Conservation (phyloP, 2,797 vertebrate genomes). For the Lateolabrax maculatus region DNA sequence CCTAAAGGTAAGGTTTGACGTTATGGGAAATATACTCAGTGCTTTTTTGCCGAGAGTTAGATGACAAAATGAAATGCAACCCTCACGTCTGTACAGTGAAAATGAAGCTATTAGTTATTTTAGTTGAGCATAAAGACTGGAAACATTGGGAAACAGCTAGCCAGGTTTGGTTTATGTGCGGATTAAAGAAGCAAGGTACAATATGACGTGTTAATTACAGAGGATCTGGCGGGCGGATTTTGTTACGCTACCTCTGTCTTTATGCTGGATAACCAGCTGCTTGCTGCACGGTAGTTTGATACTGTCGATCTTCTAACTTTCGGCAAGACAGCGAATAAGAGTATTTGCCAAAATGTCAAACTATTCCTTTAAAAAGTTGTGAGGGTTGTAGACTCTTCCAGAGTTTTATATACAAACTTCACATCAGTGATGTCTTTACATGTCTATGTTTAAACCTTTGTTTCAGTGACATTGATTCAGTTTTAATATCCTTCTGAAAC, state of each 20-base stretch:
- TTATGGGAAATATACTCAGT: background rate
- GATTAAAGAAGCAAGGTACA: background rate
- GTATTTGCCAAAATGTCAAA: background rate
- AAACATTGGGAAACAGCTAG: background rate
- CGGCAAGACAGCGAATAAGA: background rate
- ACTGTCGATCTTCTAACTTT: background rate
- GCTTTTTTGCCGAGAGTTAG: background rate
- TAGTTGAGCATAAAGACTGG: background rate
- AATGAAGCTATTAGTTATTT: background rate
- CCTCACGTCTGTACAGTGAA: background rate
- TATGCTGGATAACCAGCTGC: background rate
- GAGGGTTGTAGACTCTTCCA: background rate
- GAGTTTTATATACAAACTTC: background rate
- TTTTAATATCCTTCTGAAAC: background rate
- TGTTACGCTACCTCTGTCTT: too few species aligned
- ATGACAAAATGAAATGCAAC: background rate
- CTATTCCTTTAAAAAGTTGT: background rate
- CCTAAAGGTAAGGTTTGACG: background rate
- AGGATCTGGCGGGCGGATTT: background rate
- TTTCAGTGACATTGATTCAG: background rate
- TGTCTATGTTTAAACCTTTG: too few species aligned
- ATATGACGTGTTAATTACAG: background rate
- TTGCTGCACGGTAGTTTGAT: too few species aligned
- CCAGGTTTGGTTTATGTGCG: background rate
- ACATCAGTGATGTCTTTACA: background rate